phyloP scores from a whole-genome alignment of 2,113 vertebrate species.

The Eclectus roratus region DNA sequence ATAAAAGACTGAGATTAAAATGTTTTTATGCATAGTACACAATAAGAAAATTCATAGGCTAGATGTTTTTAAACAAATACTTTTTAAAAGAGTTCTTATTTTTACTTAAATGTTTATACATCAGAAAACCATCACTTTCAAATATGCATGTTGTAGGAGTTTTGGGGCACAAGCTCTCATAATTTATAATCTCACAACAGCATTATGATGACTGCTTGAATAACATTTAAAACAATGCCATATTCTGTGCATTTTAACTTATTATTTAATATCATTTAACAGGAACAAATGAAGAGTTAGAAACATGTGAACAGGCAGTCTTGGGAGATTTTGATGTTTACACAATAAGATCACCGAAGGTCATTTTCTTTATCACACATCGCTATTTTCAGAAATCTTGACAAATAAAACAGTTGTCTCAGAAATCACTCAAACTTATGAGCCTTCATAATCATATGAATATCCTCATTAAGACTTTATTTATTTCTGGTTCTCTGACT shows the following conservation, averaged over 20 bases:
- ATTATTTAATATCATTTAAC: not conserved
- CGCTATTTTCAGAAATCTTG: not conserved
- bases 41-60: not conserved
- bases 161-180: not conserved
- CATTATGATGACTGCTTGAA: not conserved
- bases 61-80: not conserved
- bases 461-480: not conserved
- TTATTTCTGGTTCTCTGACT: not conserved
- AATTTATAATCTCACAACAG: not conserved
- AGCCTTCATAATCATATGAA: not conserved
- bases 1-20: not conserved
- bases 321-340: not conserved
- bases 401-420: not conserved
- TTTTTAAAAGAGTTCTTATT: not conserved
- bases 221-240: not conserved
- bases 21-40: not conserved
- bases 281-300: not conserved
- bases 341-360: not conserved
- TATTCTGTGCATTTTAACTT: not conserved
- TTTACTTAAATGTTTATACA: constrained; percentile 26
- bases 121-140: not conserved
- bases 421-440: not conserved
- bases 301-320: not conserved
- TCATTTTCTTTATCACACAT: not conserved
- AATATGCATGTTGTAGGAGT: not conserved